These are phyloP conservation scores for Shargacucullia verbasci DNA, from an alignment of 2,888 invertebrate species.

Conservation along the genomic window DNA sequence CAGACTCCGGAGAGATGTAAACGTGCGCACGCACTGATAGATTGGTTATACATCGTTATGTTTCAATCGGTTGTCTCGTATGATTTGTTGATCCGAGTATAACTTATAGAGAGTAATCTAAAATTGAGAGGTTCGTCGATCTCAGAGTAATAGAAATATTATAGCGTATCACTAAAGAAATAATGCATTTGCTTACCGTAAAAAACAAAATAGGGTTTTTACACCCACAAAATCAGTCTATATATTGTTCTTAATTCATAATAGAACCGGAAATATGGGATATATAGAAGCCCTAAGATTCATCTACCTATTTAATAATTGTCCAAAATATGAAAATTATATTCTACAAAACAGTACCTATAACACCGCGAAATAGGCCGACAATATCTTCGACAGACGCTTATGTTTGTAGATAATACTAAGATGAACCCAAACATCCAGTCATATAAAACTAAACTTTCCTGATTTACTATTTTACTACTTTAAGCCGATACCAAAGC, in stretches of 20 bases:
- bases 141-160: background rate
- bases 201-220: no score
- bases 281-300: no score
- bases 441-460: constrained; percentile 24
- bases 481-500: constrained; percentile 24
- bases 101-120: constrained; percentile 39
- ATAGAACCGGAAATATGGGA: background rate
- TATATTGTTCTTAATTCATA: background rate
- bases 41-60: constrained; percentile 58
- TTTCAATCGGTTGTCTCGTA: constrained; percentile 42
- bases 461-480: constrained; percentile 44
- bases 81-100: constrained; percentile 43
- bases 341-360: constrained; percentile 1
- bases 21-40: constrained; percentile 75
- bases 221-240: background rate
- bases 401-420: constrained; percentile 1
- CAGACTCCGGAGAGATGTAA: constrained; percentile 78
- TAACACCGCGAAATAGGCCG: constrained; percentile 1
- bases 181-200: no score
- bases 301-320: background rate
- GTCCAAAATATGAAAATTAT: background rate
- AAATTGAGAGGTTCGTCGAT: constrained; percentile 14
- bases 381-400: constrained; percentile 10
- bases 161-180: background rate
- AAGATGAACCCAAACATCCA: constrained; percentile 6